Evolutionary conservation across 2,113 vertebrate species (phyloP), one percentile per base, ranked within the genome.

Genomic region (Collichthys lucidus): DNA sequence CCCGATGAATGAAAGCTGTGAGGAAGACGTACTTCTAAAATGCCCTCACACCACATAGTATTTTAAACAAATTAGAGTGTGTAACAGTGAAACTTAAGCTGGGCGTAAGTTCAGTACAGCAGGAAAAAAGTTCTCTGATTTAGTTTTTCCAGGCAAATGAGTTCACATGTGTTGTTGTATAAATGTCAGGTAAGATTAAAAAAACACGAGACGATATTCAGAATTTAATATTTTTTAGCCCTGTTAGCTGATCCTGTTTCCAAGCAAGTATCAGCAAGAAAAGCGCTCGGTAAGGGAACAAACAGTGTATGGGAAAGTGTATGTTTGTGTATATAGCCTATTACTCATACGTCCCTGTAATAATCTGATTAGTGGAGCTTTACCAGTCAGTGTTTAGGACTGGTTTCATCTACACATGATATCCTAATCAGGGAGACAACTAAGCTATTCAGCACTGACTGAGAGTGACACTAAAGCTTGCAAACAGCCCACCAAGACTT

Each of bases 321-420:
- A 60, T 71, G 57, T 78, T 16, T 84, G 40, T 73, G 63, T 73
- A 49, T 82, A 46, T 76, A 63, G 49, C 72, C 61, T 59, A 69
- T 84, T 79, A 35, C 73, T 77, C 68, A 71, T 84, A 62, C 56
- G 89, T 90, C 72, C 66, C 73, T 80, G 79, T 81, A 80, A 82
- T 94, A 93, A 94, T 93, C 93, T 91, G 86, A 93, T 95, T 93
- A 94, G 55, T 2, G 40, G 56, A 88, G 92, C 86, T 93, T 91
- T 93, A 92, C 90, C 85, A 85, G 90, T 90, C 88, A 85, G 90
- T 84, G 73, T 88, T 78, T 61, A 86, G 85, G 75, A 84, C 91
- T 89, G 86, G 89, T 89, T 93, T 93, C 87, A 88, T 92, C 87
- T 80, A 82, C 82, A 87, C 72, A 85, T 87, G 80, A 92, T 88